Evolutionary conservation across 2,797 vertebrate genomes (phyloP), one percentile per base, ranked within the genome.

Genomic region (Bryconaethiops microstoma): DNA sequence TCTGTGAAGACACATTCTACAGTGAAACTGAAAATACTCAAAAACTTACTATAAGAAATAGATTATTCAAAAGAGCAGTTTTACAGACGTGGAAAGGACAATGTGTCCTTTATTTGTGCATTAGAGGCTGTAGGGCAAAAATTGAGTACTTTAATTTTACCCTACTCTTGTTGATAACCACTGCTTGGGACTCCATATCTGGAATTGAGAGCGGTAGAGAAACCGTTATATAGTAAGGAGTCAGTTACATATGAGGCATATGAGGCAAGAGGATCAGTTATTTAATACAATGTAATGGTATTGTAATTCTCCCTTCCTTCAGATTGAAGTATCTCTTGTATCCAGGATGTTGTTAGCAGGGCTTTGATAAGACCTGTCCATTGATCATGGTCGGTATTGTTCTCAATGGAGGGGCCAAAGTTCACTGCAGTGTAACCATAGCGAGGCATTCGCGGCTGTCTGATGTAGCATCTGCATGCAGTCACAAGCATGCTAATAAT

Each of bases 281-380:
- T 92, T 93, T 92, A 90, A 92, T 92, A 91, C 91, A 88, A 93
- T 91, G 91, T 91, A 89, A 87, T 87, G 39, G 88, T 86, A 92
- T 92, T 92, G 90, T 92, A 89, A 83, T 73, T 62, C 23, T 80
- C 74, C 71, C 77, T 48, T 84, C 77, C 86, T 87, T 74, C 64
- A 23, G 67, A 16, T 16, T 74, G 69, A 52, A 73, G 48, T 25
- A 39, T 55, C 23, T 48, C 0, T 0, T 21, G 67, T 42, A 64
- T 76, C 68, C 70, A 39, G 52, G 55, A 65, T 67, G 72, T 76
- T 77, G 69, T 80, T 76, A 65, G 74, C 9, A 40, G 67, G 78
- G 3, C 81, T 82, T 82, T 73, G 73, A 76, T 77, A 81, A 71
- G 72, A 77, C 67, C 23, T 70, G 62, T 52, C 62, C 75, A 77